These are phyloP conservation scores for Drosophila dunni DNA, from an alignment of 1,140 invertebrate species.

Conservation along the genomic window DNA sequence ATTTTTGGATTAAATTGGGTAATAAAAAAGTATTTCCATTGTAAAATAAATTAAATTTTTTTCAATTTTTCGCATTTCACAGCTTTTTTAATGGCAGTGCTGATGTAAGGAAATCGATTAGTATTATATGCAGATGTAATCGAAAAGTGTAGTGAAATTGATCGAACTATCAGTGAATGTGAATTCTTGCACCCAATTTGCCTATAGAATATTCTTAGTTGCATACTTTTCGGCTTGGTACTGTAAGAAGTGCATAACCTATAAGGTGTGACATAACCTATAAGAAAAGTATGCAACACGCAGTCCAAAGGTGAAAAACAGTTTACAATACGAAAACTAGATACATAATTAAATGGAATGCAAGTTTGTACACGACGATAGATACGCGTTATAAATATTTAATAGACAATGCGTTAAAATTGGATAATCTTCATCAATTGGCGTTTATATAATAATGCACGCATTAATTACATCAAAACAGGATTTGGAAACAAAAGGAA, in stretches of 20 bases:
- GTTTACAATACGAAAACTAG: no score
- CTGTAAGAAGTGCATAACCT: background rate
- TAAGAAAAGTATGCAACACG: background rate
- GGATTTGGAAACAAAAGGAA: constrained; percentile 7
- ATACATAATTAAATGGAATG: no score
- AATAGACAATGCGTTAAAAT: background rate
- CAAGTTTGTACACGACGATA: no score
- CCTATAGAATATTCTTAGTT: background rate
- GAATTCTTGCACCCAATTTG: no score
- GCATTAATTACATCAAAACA: constrained; percentile 6
- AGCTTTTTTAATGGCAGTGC: background rate
- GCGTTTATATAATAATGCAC: constrained; percentile 3
- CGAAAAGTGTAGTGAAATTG: no score
- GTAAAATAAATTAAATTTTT: no score
- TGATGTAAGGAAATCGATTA: background rate
- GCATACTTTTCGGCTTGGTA: constrained; percentile 11
- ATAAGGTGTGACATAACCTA: no score
- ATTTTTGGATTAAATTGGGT: constrained; percentile 1
- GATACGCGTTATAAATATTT: background rate
- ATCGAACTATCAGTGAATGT: no score
- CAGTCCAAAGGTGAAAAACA: background rate
- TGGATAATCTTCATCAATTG: constrained; percentile 4
- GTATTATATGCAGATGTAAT: no score
- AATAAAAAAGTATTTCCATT: background rate
- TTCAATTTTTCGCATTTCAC: no score